Evolutionary conservation across 2,888 invertebrate species (phyloP).

Genomic region (Pachymerium ferrugineum): DNA sequence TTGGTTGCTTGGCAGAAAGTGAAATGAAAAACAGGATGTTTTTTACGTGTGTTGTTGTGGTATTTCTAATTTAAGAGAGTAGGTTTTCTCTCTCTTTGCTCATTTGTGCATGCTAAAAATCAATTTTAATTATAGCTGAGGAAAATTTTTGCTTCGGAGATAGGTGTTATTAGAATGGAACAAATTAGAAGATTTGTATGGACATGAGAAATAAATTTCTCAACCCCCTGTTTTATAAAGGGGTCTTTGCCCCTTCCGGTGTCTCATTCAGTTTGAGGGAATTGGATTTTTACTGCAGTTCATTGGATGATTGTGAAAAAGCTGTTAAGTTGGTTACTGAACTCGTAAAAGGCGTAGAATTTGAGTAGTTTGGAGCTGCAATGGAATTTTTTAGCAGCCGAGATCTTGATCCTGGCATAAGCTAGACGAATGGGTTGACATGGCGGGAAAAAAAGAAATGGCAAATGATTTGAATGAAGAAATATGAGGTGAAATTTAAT

Average conservation of each 20-base stretch:
- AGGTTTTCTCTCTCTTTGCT: too few species aligned
- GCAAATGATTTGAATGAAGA: slow-evolving; percentile 15
- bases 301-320: slow-evolving; percentile 18
- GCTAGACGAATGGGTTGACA: slow-evolving; percentile 8
- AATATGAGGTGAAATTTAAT: neutral
- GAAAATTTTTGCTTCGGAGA: neutral
- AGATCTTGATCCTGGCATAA: neutral
- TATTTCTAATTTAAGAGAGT: neutral
- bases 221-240: neutral
- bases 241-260: neutral
- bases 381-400: neutral
- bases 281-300: slow-evolving; percentile 10
- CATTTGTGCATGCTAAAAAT: too few species aligned
- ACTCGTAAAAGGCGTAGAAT: neutral
- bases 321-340: slow-evolving; percentile 15
- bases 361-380: neutral
- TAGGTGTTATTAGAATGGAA: neutral
- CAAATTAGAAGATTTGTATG: neutral
- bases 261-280: neutral
- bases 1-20: neutral
- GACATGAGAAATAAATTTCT: slow-evolving; percentile 18
- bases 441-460: too few species aligned
- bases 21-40: neutral
- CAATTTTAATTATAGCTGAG: too few species aligned
- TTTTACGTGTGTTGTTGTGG: neutral